Base-by-base conservation (phyloP, 1,140 invertebrate genomes). In the Mamestra configurata region DNA sequence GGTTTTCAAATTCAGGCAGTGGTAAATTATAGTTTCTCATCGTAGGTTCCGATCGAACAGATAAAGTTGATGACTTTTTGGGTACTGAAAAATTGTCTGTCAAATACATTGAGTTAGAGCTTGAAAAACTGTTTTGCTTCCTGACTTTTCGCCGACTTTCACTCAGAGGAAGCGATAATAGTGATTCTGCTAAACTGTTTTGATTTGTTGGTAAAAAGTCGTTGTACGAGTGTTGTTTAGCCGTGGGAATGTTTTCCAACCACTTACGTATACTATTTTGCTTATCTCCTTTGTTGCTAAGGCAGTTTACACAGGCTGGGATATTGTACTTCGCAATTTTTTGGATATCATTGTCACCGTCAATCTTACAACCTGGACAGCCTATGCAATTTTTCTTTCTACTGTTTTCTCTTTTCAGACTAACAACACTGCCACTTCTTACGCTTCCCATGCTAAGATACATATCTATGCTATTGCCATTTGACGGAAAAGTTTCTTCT, bases 211-310 rank as follows among this genome's bases (percentile, higher is more conserved):
- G 70, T 59, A 82, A 49, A 18, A 77, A 88, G 51, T 91, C 92
- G 77, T 83, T 91, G 53, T 86, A 85, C 18, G 84, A n/a, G 83
- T 84, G 85, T 83, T 92, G 93, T 89, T 95, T 90, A 77, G 82
- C 22, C 86, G 94, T 95, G 88, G 96, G 96, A 15, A 98, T 96
- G 86, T 97, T 97, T 88, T 98, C 97, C 24, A 98, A 87, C 97
- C 97, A 98, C 88, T 97, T 97, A 77, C 97, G 94, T 6, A 98
- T 97, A 85, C 96, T 97, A 79, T 95, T 95, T 85, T 97, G 96
- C 87, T 97, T 97, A 86, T 98, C 97, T 4, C 96, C 96, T 83
- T 90, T 95, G 7, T 84, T 90, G 55, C 85, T 87, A 11, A 94
- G 86, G 82, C 96, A 96, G 61, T 92, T 95, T 6, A 95, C 88